Evolutionary conservation across 2,113 vertebrate species (phyloP).

Genomic region (Columba livia): DNA sequence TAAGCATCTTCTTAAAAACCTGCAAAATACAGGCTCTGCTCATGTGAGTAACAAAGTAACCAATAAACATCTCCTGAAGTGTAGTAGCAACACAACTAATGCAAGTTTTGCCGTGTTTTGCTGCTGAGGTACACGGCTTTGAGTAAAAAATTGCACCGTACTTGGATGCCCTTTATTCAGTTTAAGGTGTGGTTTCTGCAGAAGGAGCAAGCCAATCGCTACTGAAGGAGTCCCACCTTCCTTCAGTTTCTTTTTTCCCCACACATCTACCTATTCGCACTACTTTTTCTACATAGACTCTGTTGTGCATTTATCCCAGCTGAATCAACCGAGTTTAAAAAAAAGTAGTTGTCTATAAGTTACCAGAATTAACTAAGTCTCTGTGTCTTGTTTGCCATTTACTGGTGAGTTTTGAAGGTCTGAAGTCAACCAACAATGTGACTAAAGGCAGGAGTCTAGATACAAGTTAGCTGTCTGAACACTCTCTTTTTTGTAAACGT

Average conservation of each 20-base stretch:
- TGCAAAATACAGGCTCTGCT: neutral
- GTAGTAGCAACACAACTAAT: neutral
- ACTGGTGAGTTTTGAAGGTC: no score
- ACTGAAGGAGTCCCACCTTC: neutral
- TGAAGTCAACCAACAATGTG: no score
- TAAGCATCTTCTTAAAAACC: neutral
- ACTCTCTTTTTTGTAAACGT: neutral
- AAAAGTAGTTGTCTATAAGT: neutral
- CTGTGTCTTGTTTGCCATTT: neutral
- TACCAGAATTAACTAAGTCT: neutral
- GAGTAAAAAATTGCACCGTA: neutral
- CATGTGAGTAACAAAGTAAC: neutral
- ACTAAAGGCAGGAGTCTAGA: neutral
- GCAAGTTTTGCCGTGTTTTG: neutral
- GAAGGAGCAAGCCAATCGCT: neutral
- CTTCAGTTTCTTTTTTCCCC: neutral
- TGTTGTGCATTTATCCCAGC: neutral
- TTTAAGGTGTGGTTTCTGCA: neutral
- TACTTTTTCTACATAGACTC: neutral
- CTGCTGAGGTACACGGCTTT: neutral
- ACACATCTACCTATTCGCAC: no score
- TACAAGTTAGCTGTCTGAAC: neutral
- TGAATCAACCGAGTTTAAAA: neutral
- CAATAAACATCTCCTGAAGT: neutral
- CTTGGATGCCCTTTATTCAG: neutral